Conservation (phyloP, 2,797 vertebrate species). For the Megaceryle alcyon region DNA sequence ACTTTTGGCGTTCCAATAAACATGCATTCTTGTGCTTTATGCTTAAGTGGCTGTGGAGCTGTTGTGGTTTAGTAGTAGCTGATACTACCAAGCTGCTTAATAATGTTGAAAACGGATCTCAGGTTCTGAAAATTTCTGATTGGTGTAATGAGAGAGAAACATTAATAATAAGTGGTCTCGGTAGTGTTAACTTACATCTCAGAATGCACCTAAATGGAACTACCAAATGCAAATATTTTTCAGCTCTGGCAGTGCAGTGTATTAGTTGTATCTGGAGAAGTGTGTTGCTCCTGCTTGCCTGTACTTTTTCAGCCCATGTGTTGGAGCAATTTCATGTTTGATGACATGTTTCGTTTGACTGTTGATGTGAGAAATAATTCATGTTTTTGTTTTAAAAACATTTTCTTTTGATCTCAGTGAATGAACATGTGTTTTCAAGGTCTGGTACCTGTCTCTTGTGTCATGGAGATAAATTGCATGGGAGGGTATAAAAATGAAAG, state of each 20-base stretch:
- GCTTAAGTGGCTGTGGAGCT: background rate
- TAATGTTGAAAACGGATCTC: background rate
- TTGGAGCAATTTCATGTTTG: background rate
- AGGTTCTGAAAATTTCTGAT: background rate
- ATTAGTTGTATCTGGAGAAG: background rate
- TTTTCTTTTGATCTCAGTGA: background rate
- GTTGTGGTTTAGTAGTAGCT: background rate
- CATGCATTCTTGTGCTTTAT: background rate
- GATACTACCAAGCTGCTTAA: background rate
- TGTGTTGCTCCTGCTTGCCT: background rate
- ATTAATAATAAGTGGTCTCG: background rate
- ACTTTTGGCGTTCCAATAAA: slow-evolving; percentile 3
- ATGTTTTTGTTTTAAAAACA: background rate
- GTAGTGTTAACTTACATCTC: background rate
- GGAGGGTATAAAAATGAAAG: background rate
- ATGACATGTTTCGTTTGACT: background rate
- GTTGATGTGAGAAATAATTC: background rate
- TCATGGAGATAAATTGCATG: background rate
- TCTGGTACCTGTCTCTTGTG: background rate
- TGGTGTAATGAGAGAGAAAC: background rate
- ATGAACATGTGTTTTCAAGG: background rate
- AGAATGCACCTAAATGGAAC: background rate
- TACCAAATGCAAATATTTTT: background rate
- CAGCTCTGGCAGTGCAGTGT: background rate
- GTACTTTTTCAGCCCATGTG: background rate